Evolutionary conservation across 2,113 vertebrate genomes (phyloP).

Genomic region (Callorhinus ursinus): DNA sequence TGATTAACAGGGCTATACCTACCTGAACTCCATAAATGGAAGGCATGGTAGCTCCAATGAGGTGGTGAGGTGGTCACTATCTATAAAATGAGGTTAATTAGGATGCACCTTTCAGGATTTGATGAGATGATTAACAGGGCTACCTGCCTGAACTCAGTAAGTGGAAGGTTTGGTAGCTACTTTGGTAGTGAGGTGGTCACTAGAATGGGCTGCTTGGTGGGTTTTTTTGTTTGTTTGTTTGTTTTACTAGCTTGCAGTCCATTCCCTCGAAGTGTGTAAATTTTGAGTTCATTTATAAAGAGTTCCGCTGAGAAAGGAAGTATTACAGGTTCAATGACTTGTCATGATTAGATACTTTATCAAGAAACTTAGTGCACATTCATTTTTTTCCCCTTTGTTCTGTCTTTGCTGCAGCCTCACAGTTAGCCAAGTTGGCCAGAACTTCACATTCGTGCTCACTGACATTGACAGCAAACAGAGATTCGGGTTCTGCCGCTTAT

Average conservation of each 20-base stretch:
- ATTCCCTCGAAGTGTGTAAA: slow-evolving; percentile 61
- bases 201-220: neutral
- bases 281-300: slow-evolving; percentile 71
- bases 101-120: neutral
- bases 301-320: slow-evolving; percentile 79
- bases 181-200: neutral
- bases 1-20: neutral
- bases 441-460: slow-evolving; percentile 99
- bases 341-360: slow-evolving; percentile 75
- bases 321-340: slow-evolving; percentile 83
- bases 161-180: neutral
- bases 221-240: neutral
- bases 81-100: neutral
- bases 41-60: neutral
- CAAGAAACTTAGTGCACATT: slow-evolving; percentile 73
- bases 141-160: neutral
- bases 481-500: slow-evolving; percentile 98
- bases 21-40: neutral
- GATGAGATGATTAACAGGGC: neutral
- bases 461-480: slow-evolving; percentile 99
- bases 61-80: neutral
- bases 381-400: slow-evolving; percentile 73
- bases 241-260: neutral
- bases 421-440: slow-evolving; percentile 95
- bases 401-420: slow-evolving; percentile 88